Evolutionary conservation across 2,797 vertebrate species (phyloP).

Genomic region (Pygocentrus nattereri): DNA sequence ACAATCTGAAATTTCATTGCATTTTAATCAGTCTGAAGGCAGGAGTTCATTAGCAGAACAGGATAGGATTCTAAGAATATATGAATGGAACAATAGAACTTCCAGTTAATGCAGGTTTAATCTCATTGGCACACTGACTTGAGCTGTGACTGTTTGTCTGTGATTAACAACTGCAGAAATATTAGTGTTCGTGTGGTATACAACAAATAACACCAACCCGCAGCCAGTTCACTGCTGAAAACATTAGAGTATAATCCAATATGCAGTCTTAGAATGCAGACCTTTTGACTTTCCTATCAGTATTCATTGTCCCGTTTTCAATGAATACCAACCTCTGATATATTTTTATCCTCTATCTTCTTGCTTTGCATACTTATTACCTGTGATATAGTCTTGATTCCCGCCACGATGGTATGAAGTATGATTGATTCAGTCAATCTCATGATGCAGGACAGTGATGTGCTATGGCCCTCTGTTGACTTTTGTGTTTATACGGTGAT

Average conservation of each 20-base stretch:
- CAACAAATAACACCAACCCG: constrained; percentile 22
- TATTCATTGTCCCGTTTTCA: constrained; percentile 27
- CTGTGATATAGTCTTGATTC: not conserved
- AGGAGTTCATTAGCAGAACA: constrained; percentile 50
- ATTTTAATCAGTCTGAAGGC: constrained; percentile 53
- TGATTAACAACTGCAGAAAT: constrained; percentile 33
- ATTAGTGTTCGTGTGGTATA: constrained; percentile 27
- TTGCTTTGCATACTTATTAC: constrained; percentile 34
- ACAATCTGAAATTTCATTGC: constrained; percentile 52
- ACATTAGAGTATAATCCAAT: not conserved
- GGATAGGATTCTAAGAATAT: constrained; percentile 39
- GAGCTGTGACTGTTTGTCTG: constrained; percentile 6
- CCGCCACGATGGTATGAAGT: not conserved
- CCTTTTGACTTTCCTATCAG: constrained; percentile 20
- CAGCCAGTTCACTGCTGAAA: not conserved
- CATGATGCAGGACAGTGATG: not conserved
- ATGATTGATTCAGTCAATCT: constrained; percentile 6
- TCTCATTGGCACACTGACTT: constrained; percentile 30
- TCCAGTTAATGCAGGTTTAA: constrained; percentile 51
- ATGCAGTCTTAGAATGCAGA: not conserved
- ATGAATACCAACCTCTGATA: constrained; percentile 4
- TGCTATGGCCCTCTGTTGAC: not conserved
- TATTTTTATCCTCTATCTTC: constrained; percentile 14
- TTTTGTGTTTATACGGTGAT: not conserved
- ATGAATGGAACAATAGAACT: constrained; percentile 52